These are phyloP conservation scores for Cryptosula pallasiana DNA, from an alignment of 2,888 invertebrate species.

Conservation along the genomic window DNA sequence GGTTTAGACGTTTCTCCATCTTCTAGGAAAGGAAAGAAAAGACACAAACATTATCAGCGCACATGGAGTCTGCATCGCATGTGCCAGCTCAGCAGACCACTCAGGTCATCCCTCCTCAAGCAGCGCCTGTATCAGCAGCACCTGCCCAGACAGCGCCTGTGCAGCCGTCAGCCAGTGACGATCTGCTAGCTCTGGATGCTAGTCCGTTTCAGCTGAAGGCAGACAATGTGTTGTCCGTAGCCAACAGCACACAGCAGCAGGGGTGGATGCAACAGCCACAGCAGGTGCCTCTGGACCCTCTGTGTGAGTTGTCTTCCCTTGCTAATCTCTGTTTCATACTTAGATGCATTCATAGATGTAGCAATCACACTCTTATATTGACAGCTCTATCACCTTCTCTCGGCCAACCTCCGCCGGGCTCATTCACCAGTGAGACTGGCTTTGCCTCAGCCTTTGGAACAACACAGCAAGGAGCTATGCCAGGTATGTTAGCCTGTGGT, in stretches of 20 bases:
- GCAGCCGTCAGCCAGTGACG: constrained; percentile 67
- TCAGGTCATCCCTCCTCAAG: constrained; percentile 24
- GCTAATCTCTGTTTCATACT: too few species aligned
- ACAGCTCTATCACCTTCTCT: constrained; percentile 3
- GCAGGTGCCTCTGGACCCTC: not conserved
- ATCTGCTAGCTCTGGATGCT: constrained; percentile 72
- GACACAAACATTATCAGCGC: constrained; percentile 9
- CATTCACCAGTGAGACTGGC: not conserved
- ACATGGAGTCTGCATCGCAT: constrained; percentile 12
- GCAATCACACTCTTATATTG: too few species aligned
- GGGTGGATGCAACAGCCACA: not conserved
- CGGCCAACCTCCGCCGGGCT: not conserved
- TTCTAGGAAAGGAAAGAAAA: constrained; percentile 13
- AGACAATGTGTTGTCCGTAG: constrained; percentile 40
- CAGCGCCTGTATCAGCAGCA: constrained; percentile 25
- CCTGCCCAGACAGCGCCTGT: constrained; percentile 25
- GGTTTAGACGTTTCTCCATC: not conserved
- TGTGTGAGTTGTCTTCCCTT: constrained; percentile 23
- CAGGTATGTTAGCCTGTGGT: too few species aligned
- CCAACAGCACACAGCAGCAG: constrained; percentile 27
- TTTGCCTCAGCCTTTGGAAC: constrained; percentile 15
- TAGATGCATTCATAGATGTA: too few species aligned
- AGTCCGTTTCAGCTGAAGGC: constrained; percentile 74
- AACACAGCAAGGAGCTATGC: not conserved
- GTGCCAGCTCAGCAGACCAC: constrained; percentile 21